Base-by-base conservation (phyloP, 2,113 vertebrate genomes). In the Mastomys coucha region DNA sequence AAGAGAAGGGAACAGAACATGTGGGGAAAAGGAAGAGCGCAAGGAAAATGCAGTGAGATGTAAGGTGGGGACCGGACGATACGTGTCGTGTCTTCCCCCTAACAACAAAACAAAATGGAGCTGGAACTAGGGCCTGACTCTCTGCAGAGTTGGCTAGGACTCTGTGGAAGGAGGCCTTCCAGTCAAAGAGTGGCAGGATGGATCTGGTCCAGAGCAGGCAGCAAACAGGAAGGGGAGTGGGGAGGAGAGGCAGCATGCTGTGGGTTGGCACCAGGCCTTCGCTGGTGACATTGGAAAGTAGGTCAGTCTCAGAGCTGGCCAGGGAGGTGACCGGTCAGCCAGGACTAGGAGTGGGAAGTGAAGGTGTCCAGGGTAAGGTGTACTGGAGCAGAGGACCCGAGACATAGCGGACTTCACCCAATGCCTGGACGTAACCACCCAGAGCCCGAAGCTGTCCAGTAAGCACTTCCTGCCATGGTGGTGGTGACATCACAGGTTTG, bases 241-340 rank as follows among this genome's bases (percentile, higher is more conserved):
- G 1, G 22, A 86, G 94, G 77, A 89, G 63, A 65, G 95, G 91
- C 22, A 36, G 67, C 97, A 75, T 0, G 36, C 91, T 89, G 97
- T 16, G 75, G 67, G 12, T 28, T 97, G 97, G 97, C 96, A 13
- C 42, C n/a, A 0, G 0, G 86, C 95, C 88, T 73, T 96, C 91
- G 49, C 56, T 92, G 96, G 92, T 91, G 96, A 96, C 91, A 75
- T 0, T 91, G 96, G 20, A 97, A 98, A 97, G 81, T 97, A 97
- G 97, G 98, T 96, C 97, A 96, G 77, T 89, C 86, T 91, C 86
- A 14, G 94, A 36, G 69, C 91, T 56, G 82, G 65, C 77, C 63
- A 65, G 84, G 81, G 84, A 39, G 81, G 92, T 93, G 96, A 96
- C 94, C 22, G 88, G 94, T 75, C 89, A 60, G 93, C 95, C 91